Evolutionary conservation across 2,797 vertebrate genomes (phyloP).

Genomic region (Sebastiscus albofasciatus): DNA sequence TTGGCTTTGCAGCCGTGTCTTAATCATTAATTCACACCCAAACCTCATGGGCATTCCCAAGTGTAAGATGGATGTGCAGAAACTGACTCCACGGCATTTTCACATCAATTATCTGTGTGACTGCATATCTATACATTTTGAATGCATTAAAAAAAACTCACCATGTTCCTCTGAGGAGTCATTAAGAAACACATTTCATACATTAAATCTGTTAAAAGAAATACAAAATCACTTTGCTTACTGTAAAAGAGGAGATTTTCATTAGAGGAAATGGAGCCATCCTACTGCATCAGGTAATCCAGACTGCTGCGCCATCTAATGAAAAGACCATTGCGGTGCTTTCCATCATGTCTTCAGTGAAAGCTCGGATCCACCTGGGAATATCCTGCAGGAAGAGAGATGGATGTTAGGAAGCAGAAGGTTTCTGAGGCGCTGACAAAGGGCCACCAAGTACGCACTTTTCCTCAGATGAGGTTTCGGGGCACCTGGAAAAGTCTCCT

Average conservation of each 20-base stretch:
- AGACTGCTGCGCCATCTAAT: conserved; percentile 47
- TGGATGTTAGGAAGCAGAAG: conserved; percentile 57
- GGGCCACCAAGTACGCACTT: conserved; percentile 37
- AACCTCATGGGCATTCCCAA: conserved; percentile 10
- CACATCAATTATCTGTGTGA: conserved; percentile 16
- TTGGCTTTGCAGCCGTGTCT: conserved; percentile 35
- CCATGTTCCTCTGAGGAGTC: neutral
- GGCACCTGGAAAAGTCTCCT: conserved; percentile 35
- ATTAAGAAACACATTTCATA: neutral
- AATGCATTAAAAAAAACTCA: neutral
- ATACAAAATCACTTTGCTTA: neutral
- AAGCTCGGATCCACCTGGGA: conserved; percentile 65
- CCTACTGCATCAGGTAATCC: neutral
- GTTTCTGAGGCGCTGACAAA: conserved; percentile 70
- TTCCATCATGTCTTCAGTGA: conserved; percentile 60
- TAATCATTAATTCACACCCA: conserved; percentile 30
- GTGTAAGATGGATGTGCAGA: neutral
- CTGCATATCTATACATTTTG: neutral
- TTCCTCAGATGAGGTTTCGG: conserved; percentile 57
- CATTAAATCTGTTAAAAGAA: neutral
- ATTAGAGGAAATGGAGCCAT: conserved; percentile 12
- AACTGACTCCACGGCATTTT: neutral
- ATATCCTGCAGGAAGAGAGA: conserved; percentile 58
- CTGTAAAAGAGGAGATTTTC: conserved; percentile 5
- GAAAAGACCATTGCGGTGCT: conserved; percentile 59